Conservation (phyloP, 2,113 vertebrate species). For the Chrysochloris asiatica region DNA sequence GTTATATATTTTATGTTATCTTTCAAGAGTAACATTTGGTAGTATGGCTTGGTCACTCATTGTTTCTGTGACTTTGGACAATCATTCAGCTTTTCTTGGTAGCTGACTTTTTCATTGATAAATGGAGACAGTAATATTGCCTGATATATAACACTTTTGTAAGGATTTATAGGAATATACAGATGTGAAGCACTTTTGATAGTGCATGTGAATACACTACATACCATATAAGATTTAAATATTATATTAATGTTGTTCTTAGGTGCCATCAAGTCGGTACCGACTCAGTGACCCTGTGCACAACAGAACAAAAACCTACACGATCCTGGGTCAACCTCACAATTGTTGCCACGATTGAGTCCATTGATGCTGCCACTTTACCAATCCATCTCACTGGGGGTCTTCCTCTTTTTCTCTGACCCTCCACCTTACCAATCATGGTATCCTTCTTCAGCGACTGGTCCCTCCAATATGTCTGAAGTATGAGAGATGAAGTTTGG, state of each 20-base stretch:
- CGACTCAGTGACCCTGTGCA: too few relatives aligned
- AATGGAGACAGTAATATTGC: not conserved
- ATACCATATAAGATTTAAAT: not conserved
- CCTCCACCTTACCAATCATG: too few relatives aligned
- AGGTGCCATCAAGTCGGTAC: too few relatives aligned
- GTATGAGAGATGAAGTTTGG: too few relatives aligned
- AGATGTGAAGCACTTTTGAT: not conserved
- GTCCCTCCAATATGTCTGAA: too few relatives aligned
- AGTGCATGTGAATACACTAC: not conserved
- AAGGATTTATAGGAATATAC: not conserved
- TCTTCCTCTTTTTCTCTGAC: too few relatives aligned
- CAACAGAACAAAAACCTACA: too few relatives aligned
- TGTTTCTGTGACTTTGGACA: not conserved
- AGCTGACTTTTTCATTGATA: constrained; percentile 10
- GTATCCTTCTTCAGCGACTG: too few relatives aligned
- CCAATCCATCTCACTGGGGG: too few relatives aligned
- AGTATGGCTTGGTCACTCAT: not conserved
- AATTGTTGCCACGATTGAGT: too few relatives aligned
- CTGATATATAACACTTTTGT: not conserved
- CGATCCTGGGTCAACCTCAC: too few relatives aligned
- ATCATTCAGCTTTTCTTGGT: not conserved
- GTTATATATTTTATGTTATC: not conserved
- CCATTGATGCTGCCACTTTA: too few relatives aligned
- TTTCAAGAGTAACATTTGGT: not conserved
- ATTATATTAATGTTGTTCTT: not conserved